Evolutionary conservation across 2,113 vertebrate genomes (phyloP).

Genomic region (Poecilia latipinna): DNA sequence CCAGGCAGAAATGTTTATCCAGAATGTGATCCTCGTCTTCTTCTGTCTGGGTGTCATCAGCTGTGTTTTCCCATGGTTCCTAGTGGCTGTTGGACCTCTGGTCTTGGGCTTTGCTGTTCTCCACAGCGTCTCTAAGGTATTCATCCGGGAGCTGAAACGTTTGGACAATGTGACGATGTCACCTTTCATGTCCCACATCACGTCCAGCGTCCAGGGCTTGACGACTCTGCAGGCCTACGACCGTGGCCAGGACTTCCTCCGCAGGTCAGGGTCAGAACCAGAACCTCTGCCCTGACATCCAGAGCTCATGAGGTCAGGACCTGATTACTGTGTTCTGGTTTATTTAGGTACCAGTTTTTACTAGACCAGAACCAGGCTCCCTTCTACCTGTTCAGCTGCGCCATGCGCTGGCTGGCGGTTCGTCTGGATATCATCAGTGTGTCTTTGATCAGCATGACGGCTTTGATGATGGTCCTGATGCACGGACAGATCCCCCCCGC

Average conservation of each 20-base stretch:
- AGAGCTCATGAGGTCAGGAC: not conserved
- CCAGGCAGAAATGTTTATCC: constrained; percentile 95
- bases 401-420: constrained; percentile 92
- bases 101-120: constrained; percentile 85
- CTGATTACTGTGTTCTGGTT: not conserved
- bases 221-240: constrained; percentile 91
- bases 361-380: constrained; percentile 92
- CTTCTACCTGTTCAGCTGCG: constrained; percentile 91
- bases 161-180: constrained; percentile 93
- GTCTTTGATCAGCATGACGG: constrained; percentile 88
- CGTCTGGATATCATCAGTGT: constrained; percentile 91
- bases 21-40: constrained; percentile 92
- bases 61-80: constrained; percentile 91
- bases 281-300: not conserved
- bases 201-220: constrained; percentile 91
- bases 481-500: constrained; percentile 89
- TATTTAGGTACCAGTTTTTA: constrained; percentile 87
- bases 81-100: constrained; percentile 89
- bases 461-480: constrained; percentile 92
- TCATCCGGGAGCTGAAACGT: constrained; percentile 92
- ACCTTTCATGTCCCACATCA: constrained; percentile 92
- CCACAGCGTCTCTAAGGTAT: constrained; percentile 89
- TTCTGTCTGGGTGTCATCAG: constrained; percentile 90
- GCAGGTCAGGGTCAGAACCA: constrained; percentile 77
- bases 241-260: constrained; percentile 87